A percentile compares a stretch with the other conserved stretches of the same genome.
These are phyloP conservation scores for Apis cerana DNA, from an alignment of 1,140 invertebrate species.

Conservation along the genomic window DNA sequence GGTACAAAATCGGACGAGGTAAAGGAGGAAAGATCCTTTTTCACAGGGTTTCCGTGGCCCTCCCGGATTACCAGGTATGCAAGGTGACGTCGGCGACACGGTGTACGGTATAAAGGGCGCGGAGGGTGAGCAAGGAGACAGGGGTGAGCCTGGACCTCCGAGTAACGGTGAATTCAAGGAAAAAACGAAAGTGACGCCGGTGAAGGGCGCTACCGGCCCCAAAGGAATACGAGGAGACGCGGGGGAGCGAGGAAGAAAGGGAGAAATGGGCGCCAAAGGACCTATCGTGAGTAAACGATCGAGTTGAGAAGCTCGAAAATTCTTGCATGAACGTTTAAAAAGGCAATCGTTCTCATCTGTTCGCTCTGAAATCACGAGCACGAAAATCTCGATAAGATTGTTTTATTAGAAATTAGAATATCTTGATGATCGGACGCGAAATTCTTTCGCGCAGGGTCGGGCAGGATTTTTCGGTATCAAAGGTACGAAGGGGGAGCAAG, in stretches of 20 bases:
- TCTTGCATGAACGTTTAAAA: too few relatives aligned
- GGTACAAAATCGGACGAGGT: too few relatives aligned
- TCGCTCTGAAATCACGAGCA: too few relatives aligned
- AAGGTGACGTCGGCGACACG: conserved; percentile 81
- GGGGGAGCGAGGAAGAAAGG: conserved; percentile 83
- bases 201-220: conserved; percentile 80
- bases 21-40: too few relatives aligned
- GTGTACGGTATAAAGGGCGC: conserved; percentile 74
- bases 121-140: conserved; percentile 81
- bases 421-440: too few relatives aligned
- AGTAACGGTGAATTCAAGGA: conserved; percentile 47
- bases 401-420: too few relatives aligned
- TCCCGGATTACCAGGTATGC: conserved; percentile 82
- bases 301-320: background rate
- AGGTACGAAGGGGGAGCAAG: conserved; percentile 84
- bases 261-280: conserved; percentile 82
- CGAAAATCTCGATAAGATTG: too few relatives aligned
- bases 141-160: conserved; percentile 78
- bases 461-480: conserved; percentile 80
- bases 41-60: conserved; percentile 76
- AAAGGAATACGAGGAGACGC: conserved; percentile 82
- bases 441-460: conserved; percentile 66
- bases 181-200: conserved; percentile 48
- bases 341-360: too few relatives aligned
- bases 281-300: conserved; percentile 76